Percentiles rank a stretch among this genome's conserved stretches.
Evolutionary conservation across 2,797 vertebrate genomes (phyloP).

Genomic region (Vespertilio murinus): DNA sequence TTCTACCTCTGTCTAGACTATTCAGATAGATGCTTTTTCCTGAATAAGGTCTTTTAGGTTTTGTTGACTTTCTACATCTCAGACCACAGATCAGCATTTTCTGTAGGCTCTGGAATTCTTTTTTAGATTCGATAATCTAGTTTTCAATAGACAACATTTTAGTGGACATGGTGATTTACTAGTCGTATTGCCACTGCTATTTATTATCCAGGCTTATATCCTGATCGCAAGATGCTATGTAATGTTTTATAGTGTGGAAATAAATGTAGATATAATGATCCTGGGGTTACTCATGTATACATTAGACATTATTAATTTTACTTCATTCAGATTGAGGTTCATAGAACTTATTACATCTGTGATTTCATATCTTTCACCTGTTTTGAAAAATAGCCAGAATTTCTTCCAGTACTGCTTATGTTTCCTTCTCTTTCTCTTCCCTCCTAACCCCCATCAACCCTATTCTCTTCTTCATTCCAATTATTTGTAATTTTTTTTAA

Average conservation of each 20-base stretch:
- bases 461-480: background rate
- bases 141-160: background rate
- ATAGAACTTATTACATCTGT: background rate
- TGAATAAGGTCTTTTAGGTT: background rate
- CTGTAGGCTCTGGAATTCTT: background rate
- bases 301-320: background rate
- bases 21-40: background rate
- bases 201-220: background rate
- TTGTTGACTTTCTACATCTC: background rate
- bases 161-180: background rate
- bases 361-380: background rate
- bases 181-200: background rate
- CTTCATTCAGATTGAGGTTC: background rate
- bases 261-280: background rate
- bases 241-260: background rate
- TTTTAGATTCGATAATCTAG: background rate
- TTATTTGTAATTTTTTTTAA: background rate
- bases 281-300: background rate
- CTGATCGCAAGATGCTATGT: background rate
- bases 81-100: background rate
- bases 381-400: background rate
- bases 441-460: fast-evolving
- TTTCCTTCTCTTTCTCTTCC: background rate
- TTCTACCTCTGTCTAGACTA: background rate
- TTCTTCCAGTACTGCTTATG: background rate